Conservation (phyloP, 2,113 vertebrate species). For the Alosa alosa region DNA sequence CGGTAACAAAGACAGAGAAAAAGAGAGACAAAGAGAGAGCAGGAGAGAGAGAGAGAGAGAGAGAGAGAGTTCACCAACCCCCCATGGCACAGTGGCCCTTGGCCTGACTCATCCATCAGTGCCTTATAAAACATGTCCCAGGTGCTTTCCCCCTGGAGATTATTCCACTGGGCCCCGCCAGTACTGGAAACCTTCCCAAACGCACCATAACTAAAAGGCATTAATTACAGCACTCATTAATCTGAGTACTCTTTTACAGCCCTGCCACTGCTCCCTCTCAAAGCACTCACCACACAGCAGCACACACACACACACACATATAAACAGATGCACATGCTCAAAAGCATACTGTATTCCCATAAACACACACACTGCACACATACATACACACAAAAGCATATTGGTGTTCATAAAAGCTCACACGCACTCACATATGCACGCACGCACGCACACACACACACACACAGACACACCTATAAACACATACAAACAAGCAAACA, state of each 20-base stretch:
- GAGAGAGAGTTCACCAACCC: conserved; percentile 20
- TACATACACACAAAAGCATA: background rate
- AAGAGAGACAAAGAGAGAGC: background rate
- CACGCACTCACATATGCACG: background rate
- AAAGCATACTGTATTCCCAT: background rate
- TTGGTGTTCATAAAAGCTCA: too few species aligned
- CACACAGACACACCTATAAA: background rate
- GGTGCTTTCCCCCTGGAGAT: conserved; percentile 36
- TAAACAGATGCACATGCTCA: background rate
- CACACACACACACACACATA: background rate
- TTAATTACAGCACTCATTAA: conserved; percentile 48
- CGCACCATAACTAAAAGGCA: conserved; percentile 45
- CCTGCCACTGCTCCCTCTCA: background rate
- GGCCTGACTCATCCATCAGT: conserved; percentile 44
- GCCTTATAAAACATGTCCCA: conserved; percentile 31
- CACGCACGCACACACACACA: background rate
- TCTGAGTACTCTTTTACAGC: conserved; percentile 47
- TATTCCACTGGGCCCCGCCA: conserved; percentile 34
- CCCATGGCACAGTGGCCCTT: background rate
- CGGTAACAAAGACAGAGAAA: background rate
- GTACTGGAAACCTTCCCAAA: conserved; percentile 35
- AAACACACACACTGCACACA: too few species aligned
- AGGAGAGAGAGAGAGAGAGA: background rate
- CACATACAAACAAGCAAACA: background rate
- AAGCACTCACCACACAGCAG: conserved; percentile 15